Evolutionary conservation across 2,888 invertebrate genomes (phyloP).

Genomic region (Sinodicranocentrus sp.): DNA sequence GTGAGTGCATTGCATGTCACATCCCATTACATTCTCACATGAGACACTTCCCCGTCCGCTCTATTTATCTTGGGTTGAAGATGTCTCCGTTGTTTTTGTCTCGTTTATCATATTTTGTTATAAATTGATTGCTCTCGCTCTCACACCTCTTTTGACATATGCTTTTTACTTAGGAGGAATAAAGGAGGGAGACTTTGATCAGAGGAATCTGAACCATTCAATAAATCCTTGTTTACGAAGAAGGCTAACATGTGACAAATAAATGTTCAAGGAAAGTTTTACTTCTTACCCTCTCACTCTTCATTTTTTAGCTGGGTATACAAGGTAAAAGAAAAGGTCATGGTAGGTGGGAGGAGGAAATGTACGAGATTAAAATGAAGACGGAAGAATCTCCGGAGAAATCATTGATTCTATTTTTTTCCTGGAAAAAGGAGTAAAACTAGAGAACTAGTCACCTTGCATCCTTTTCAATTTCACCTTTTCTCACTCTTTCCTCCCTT

Average conservation of each 20-base stretch:
- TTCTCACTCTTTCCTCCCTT: conserved; percentile 39
- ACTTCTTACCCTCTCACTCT: not conserved
- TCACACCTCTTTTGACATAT: too few relatives aligned
- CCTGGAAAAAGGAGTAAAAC: too few relatives aligned
- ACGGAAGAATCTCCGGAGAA: conserved; percentile 68
- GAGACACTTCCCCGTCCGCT: too few relatives aligned
- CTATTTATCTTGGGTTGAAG: too few relatives aligned
- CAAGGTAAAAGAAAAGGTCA: not conserved
- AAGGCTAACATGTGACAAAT: not conserved
- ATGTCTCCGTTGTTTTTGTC: too few relatives aligned
- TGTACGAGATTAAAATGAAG: conserved; percentile 64
- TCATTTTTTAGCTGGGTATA: not conserved
- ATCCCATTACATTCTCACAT: too few relatives aligned
- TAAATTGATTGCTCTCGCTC: too few relatives aligned
- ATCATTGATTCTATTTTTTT: conserved; percentile 56
- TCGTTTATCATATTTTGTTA: too few relatives aligned
- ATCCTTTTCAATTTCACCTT: conserved; percentile 26
- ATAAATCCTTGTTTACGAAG: conserved; percentile 41
- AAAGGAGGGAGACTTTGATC: not conserved
- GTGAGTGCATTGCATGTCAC: too few relatives aligned
- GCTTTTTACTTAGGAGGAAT: too few relatives aligned
- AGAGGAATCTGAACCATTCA: conserved; percentile 7
- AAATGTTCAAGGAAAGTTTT: not conserved
- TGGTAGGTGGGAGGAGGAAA: not conserved
- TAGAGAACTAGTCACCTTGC: too few relatives aligned